Evolutionary conservation across 2,888 invertebrate species (phyloP).

Genomic region (Pseudococcus longispinus): DNA sequence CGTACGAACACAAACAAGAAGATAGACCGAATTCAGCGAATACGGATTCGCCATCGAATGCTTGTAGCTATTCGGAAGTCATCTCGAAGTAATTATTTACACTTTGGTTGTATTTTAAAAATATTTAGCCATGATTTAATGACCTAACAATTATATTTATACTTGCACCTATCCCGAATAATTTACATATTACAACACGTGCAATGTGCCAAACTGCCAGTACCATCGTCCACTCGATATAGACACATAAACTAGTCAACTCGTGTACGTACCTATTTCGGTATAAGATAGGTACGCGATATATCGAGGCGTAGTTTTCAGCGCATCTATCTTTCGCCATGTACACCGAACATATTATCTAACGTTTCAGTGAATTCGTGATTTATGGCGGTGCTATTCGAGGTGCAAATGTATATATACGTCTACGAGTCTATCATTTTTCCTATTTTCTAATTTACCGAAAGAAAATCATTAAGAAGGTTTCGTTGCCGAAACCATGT

Average conservation of each 20-base stretch:
- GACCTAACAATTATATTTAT: too few species aligned
- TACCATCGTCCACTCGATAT: too few species aligned
- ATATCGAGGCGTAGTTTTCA: neutral
- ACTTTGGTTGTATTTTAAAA: too few species aligned
- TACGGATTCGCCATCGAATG: constrained; percentile 47
- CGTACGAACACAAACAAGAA: neutral
- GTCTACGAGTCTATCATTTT: neutral
- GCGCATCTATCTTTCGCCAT: constrained; percentile 17
- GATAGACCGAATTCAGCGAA: constrained; percentile 27
- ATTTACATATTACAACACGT: too few species aligned
- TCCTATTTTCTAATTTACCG: constrained; percentile 17
- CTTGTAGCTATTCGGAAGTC: constrained; percentile 50
- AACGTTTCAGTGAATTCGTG: constrained; percentile 26
- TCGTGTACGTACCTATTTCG: too few species aligned
- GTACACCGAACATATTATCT: constrained; percentile 11
- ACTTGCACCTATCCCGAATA: too few species aligned
- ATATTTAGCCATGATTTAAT: too few species aligned
- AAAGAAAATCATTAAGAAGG: constrained; percentile 13
- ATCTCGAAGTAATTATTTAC: constrained; percentile 29
- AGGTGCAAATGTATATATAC: constrained; percentile 7
- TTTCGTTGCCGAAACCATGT: neutral
- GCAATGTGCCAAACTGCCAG: too few species aligned
- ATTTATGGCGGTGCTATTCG: constrained; percentile 12
- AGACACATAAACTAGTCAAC: too few species aligned
- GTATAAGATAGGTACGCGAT: neutral